Conservation (phyloP, 2,113 vertebrate species). For the Myrmecophaga tridactyla region DNA sequence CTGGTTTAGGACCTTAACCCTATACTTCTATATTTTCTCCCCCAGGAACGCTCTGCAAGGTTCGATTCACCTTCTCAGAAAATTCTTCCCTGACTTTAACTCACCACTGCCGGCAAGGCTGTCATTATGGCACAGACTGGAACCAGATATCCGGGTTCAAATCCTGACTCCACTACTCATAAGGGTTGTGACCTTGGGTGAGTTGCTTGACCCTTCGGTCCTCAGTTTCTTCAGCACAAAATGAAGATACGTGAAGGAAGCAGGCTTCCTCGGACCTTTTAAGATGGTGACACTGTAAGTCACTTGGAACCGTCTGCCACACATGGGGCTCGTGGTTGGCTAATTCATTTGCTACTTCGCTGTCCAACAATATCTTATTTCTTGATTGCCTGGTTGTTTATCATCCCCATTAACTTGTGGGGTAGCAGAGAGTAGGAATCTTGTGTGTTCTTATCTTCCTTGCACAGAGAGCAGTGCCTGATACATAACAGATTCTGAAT, state of each 20-base stretch:
- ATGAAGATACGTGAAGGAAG: background rate
- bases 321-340: background rate
- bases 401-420: background rate
- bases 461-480: background rate
- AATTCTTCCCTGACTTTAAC: background rate
- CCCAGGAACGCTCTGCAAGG: background rate
- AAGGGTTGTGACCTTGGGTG: background rate
- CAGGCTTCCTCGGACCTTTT: background rate
- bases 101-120: no score
- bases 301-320: background rate
- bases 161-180: background rate
- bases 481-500: background rate
- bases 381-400: background rate
- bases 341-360: background rate
- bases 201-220: background rate
- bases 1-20: background rate
- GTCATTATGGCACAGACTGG: background rate
- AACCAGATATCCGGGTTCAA: background rate
- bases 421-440: background rate
- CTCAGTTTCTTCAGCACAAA: background rate
- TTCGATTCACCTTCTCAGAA: background rate
- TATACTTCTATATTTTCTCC: background rate
- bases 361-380: background rate
- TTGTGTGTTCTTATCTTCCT: background rate
- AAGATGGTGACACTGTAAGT: background rate